Evolutionary conservation across 2,888 invertebrate species (phyloP).

Genomic region (Tricholauxania praeusta): DNA sequence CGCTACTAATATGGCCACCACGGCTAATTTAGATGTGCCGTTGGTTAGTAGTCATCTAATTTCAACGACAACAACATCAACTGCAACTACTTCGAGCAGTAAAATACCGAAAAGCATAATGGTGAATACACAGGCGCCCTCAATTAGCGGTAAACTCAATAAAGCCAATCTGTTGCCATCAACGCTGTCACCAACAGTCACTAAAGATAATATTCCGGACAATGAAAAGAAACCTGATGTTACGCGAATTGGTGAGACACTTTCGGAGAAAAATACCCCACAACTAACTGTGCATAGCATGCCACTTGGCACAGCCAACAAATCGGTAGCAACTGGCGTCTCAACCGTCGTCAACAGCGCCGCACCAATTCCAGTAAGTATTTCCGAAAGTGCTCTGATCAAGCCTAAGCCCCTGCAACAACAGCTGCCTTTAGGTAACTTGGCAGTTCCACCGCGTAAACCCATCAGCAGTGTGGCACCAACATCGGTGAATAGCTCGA

Average conservation of each 20-base stretch:
- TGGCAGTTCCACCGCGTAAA: slow-evolving; percentile 74
- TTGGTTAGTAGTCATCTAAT: background rate
- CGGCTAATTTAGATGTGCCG: slow-evolving; percentile 41
- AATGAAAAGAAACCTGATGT: slow-evolving; percentile 55
- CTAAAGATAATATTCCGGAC: slow-evolving; percentile 37
- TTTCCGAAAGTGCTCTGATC: slow-evolving; percentile 26
- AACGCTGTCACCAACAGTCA: slow-evolving; percentile 34
- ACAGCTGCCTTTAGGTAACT: slow-evolving; percentile 53
- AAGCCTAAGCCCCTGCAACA: slow-evolving; percentile 66
- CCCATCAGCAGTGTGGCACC: slow-evolving; percentile 90
- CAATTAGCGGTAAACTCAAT: slow-evolving; percentile 56
- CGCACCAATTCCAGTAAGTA: slow-evolving; percentile 7
- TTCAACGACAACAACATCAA: background rate
- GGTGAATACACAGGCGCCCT: slow-evolving; percentile 52
- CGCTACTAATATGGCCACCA: slow-evolving; percentile 45
- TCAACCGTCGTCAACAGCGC: slow-evolving; percentile 55
- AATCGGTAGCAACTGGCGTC: slow-evolving; percentile 64
- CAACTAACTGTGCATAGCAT: slow-evolving; percentile 72
- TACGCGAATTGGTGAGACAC: slow-evolving; percentile 61
- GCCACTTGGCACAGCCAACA: slow-evolving; percentile 68
- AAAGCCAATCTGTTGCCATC: slow-evolving; percentile 32
- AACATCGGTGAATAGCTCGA: slow-evolving; percentile 72
- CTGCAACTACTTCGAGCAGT: slow-evolving; percentile 41
- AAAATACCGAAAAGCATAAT: slow-evolving; percentile 61
- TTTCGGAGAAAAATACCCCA: slow-evolving; percentile 61